Evolutionary conservation across 2,797 vertebrate genomes (phyloP).

Genomic region (Sarcoramphus papa): DNA sequence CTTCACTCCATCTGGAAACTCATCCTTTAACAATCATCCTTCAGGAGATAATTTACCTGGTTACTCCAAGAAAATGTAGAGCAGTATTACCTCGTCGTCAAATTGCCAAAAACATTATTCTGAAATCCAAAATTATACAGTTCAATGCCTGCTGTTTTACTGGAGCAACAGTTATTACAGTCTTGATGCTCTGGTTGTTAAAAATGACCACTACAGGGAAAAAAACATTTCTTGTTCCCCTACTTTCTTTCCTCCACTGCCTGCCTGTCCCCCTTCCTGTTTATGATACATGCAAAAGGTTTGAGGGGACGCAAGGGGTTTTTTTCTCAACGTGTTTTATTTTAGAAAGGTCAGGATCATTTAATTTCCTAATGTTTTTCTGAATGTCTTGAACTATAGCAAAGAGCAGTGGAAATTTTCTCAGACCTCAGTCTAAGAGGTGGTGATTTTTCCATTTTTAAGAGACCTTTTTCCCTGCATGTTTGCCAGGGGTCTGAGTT

Average conservation of each 20-base stretch:
- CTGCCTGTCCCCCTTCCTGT: neutral
- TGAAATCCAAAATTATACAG: constrained; percentile 18
- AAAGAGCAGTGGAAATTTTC: neutral
- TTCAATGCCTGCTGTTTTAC: constrained; percentile 5
- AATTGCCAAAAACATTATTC: neutral
- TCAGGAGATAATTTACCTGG: neutral
- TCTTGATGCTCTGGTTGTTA: neutral
- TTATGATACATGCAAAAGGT: neutral
- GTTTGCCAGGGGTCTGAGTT: neutral
- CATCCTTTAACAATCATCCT: constrained; percentile 6
- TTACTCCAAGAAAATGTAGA: constrained; percentile 1
- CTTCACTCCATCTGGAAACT: neutral
- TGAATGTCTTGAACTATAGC: neutral
- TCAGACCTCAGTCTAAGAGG: neutral
- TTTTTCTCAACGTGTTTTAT: neutral
- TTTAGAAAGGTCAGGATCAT: neutral
- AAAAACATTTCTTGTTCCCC: neutral
- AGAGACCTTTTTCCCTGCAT: accelerated
- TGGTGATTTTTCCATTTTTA: neutral
- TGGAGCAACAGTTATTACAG: neutral
- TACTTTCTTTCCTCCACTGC: neutral
- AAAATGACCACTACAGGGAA: neutral
- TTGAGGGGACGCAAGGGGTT: neutral
- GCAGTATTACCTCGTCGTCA: neutral
- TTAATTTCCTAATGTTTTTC: neutral